phyloP scores from a whole-genome alignment of 2,797 vertebrate genomes.

The Falco cherrug region DNA sequence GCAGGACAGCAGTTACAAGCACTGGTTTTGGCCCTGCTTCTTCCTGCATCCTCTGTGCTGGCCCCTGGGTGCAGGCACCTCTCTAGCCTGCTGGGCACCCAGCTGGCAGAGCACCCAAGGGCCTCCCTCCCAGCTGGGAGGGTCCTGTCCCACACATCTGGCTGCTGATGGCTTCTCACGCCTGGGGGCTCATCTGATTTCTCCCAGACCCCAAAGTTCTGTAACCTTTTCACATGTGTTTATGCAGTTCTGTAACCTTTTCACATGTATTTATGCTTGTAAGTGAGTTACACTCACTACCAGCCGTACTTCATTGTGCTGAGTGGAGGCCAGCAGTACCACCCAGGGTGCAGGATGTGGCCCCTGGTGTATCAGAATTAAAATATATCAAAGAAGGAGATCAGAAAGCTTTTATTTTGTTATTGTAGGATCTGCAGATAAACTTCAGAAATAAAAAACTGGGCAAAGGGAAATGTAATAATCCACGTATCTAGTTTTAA shows the following conservation, averaged over 20 bases:
- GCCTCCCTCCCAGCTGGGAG: neutral
- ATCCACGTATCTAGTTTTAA: neutral
- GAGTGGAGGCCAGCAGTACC: neutral
- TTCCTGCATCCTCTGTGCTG: neutral
- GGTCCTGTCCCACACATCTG: accelerated
- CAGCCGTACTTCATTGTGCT: neutral
- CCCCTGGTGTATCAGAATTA: accelerated
- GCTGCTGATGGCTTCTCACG: neutral
- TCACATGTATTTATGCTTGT: neutral
- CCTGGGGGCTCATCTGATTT: neutral
- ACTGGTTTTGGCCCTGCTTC: neutral
- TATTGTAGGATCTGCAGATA: neutral
- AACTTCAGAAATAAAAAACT: neutral
- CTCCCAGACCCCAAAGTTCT: neutral
- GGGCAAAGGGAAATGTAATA: neutral
- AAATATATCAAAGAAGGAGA: neutral
- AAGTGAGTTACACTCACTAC: neutral
- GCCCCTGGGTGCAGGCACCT: neutral
- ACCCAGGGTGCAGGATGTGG: neutral
- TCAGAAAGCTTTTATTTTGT: neutral
- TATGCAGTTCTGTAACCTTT: neutral
- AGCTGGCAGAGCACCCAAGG: neutral
- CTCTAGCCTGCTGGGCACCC: accelerated
- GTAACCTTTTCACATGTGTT: neutral
- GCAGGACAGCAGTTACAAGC: neutral